These are phyloP conservation scores for Semnornis frantzii DNA, from an alignment of 2,113 vertebrate species.

Conservation along the genomic window DNA sequence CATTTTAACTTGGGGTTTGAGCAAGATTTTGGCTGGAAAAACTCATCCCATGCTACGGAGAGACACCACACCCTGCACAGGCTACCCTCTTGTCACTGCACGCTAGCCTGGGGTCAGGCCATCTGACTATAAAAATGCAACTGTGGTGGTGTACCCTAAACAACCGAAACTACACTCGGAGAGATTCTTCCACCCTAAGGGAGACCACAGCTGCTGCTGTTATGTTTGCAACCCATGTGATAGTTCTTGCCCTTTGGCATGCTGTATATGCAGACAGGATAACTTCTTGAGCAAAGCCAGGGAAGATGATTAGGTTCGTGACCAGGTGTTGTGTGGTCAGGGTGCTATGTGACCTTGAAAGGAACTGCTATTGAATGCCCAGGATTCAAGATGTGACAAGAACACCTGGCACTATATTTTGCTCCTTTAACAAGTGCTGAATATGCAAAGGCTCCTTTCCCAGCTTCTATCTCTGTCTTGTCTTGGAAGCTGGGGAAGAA, in stretches of 20 bases:
- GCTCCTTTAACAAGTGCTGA: constrained; percentile 62
- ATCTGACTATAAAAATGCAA: neutral
- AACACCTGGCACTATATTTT: neutral
- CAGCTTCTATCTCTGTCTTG: constrained; percentile 4
- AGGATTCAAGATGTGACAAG: neutral
- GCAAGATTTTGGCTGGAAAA: neutral
- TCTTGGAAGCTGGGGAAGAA: constrained; percentile 8
- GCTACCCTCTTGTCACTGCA: neutral
- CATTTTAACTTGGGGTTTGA: neutral
- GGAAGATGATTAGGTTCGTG: neutral
- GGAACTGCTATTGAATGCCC: neutral
- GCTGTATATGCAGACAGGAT: neutral
- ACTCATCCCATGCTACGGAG: neutral
- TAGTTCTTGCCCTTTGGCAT: neutral
- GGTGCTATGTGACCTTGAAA: neutral
- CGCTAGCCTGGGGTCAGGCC: neutral
- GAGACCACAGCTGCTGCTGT: neutral
- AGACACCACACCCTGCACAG: neutral
- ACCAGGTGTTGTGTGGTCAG: neutral
- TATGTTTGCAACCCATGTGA: neutral
- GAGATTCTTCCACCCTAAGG: neutral
- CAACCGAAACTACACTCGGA: neutral
- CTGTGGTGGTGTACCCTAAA: neutral
- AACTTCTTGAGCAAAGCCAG: neutral
- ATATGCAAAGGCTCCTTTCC: constrained; percentile 51